Percentiles rank a stretch among this genome's conserved stretches.
phyloP scores from a whole-genome alignment of 2,113 vertebrate genomes.

The Aldabrachelys gigantea region DNA sequence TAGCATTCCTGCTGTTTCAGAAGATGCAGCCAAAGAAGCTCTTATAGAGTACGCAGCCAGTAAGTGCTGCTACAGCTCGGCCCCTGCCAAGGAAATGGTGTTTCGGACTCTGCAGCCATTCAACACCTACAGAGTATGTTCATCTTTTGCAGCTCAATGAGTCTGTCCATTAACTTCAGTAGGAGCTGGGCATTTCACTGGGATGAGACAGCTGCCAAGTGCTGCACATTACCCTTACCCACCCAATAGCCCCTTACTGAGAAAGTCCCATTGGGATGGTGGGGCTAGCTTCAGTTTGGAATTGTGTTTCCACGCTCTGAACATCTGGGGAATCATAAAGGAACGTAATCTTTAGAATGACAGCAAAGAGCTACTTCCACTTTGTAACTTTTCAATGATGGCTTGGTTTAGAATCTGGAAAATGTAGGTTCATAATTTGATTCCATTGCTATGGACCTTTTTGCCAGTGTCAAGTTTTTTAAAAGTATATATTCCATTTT shows the following conservation, averaged over 20 bases:
- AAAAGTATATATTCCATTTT: not conserved
- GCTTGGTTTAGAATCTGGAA: not conserved
- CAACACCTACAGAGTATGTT: constrained; percentile 62
- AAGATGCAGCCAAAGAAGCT: constrained; percentile 60
- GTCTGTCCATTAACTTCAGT: not conserved
- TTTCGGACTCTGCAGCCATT: constrained; percentile 72
- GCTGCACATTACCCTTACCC: not conserved
- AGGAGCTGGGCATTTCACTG: not conserved
- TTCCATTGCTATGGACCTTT: not conserved
- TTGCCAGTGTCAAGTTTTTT: not conserved
- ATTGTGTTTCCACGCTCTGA: not conserved
- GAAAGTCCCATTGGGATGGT: not conserved
- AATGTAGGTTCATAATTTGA: not conserved
- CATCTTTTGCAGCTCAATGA: not conserved
- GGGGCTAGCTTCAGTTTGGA: not conserved
- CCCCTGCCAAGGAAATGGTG: constrained; percentile 71
- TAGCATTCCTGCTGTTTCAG: constrained; percentile 72
- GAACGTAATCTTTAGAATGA: not conserved
- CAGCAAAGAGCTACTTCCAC: not conserved
- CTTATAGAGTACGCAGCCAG: constrained; percentile 40
- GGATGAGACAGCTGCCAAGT: not conserved
- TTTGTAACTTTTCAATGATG: not conserved
- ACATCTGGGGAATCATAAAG: not conserved
- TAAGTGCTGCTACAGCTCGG: constrained; percentile 72
- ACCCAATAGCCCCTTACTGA: not conserved